Base-by-base conservation (phyloP, 2,888 invertebrate genomes). In the Harmothoe impar region DNA sequence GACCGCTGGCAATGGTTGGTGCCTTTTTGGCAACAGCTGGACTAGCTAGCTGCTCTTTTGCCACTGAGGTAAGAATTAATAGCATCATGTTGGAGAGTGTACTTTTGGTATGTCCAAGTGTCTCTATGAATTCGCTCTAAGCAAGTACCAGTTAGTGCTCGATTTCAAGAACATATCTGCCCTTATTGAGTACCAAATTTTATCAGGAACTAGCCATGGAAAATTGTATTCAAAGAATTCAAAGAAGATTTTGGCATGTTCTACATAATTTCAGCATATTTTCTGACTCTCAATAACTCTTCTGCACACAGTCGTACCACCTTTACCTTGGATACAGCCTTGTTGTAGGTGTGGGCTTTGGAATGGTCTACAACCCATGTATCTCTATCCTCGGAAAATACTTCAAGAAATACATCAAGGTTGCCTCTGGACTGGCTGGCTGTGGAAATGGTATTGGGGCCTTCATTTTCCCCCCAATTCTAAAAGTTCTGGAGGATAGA, bases 11-110 rank as follows among this genome's bases (percentile, higher is more conserved):
- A 23, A 15, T 89, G 3, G 3, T 77, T 52, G 89, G 89, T 20
- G 72, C 72, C 5, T 33, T 89, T n/a, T 17, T 89, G 7, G 89
- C 89, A 31, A 89, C 89, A 35, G 23, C 33, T 17, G 89, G 89
- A 72, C 43, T 89, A 43, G 89, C 35, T 17, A 23, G 52, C 68
- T 43, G 43, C 72, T 72, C 89, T 35, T 52, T 72, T 31, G 33
- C 89, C 17, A 89, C 72, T 20, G 31, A 77, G 52, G 68, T 89
- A 35, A 35, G 72, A 0, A 43, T n/a, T n/a, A n/a, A n/a, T n/a
- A n/a, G n/a, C n/a, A n/a, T n/a, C n/a, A n/a, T n/a, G n/a, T n/a
- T n/a, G n/a, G n/a, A n/a, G n/a, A n/a, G n/a, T n/a, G n/a, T n/a
- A n/a, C n/a, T n/a, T n/a, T n/a, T n/a, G n/a, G n/a, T n/a, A n/a